phyloP scores from a whole-genome alignment of 2,113 vertebrate genomes.

The Larimichthys crocea region DNA sequence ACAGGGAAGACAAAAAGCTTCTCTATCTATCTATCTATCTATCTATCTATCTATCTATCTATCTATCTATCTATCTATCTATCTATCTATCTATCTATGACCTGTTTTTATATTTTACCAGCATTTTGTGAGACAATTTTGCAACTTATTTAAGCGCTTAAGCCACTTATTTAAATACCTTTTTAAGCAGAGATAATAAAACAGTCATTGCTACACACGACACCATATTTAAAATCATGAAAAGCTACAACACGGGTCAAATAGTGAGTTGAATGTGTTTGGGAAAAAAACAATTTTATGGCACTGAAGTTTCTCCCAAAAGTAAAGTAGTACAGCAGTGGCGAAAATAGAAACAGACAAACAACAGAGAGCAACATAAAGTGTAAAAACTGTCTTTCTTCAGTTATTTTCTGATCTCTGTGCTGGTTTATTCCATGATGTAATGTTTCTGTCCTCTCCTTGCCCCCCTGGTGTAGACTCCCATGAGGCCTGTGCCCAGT shows the following conservation, averaged over 20 bases:
- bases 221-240: not conserved
- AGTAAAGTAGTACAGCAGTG: not conserved
- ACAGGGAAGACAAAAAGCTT: not conserved
- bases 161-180: not conserved
- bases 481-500: constrained; percentile 92
- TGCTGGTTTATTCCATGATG: not conserved
- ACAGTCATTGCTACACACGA: not conserved
- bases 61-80: too few relatives aligned
- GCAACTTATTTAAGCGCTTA: not conserved
- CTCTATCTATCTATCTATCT: not conserved
- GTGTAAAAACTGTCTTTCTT: not conserved
- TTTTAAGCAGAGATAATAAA: not conserved
- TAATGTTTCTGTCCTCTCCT: constrained; percentile 15
- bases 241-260: not conserved
- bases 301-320: not conserved
- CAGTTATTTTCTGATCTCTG: not conserved
- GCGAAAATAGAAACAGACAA: not conserved
- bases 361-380: too few relatives aligned
- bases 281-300: not conserved
- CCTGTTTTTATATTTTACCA: not conserved
- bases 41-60: too few relatives aligned
- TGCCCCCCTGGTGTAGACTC: constrained; percentile 86
- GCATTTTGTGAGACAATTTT: not conserved
- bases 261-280: not conserved
- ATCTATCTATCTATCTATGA: not conserved